Base-by-base conservation (phyloP, 2,888 invertebrate species). In the Spatulosminthurus flaviceps region DNA sequence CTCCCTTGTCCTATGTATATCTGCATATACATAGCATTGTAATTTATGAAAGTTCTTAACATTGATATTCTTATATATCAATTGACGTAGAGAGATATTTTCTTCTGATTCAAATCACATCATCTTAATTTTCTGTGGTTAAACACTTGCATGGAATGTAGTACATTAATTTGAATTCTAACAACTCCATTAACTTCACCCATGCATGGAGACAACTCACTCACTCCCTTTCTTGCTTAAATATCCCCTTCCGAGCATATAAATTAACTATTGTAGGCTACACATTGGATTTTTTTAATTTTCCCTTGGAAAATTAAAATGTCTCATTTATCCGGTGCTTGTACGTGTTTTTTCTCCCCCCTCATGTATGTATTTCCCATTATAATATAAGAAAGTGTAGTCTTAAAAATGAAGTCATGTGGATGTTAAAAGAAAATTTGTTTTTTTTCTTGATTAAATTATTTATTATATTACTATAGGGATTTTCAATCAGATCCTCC, bases 71-170 rank as follows among this genome's bases (percentile, higher is more conserved):
- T n/a, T 13, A 51, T 51, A 19, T 51, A 2, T 19, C 16, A 11
- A 16, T 34, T 19, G 51, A 16, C n/a, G n/a, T n/a, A n/a, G n/a
- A n/a, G n/a, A n/a, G n/a, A n/a, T n/a, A n/a, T n/a, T 4, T 51
- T 13, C n/a, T 51, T 51, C 7, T 51, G 51, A 51, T 51, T 51
- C n/a, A 51, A n/a, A 51, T 51, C 51, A 16, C 51, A 51, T n/a
- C n/a, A n/a, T 13, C 51, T 51, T 51, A 51, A 51, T 51, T 51
- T 51, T 51, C 19, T 51, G 51, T 51, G 51, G 51, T 51, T 51
- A 11, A n/a, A 51, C 51, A 51, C n/a, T 51, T 51, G n/a, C 7
- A 13, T 4, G 16, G 51, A 51, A 51, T 19, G 51, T 19, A 51
- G n/a, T n/a, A n/a, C n/a, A n/a, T n/a, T 51, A 51, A 51, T 51